Conservation (phyloP, 2,113 vertebrate species). For the Dryoscopus gambensis region DNA sequence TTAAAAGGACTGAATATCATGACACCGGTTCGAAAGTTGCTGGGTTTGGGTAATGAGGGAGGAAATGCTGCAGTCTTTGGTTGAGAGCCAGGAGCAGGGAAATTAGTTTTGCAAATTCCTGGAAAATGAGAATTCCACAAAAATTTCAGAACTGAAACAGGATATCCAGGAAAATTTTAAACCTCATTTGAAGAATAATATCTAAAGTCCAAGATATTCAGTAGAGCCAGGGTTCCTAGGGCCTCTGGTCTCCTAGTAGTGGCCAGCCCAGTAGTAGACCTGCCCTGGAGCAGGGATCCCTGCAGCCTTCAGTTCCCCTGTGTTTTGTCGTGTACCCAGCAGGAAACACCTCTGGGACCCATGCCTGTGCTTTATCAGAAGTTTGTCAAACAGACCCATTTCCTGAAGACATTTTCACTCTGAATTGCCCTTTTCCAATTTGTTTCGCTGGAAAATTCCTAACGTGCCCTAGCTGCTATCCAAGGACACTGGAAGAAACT, state of each 20-base stretch:
- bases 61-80: background rate
- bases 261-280: background rate
- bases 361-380: background rate
- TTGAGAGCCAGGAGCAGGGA: fast-evolving
- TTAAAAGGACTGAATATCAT: background rate
- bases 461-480: background rate
- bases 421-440: background rate
- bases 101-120: background rate
- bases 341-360: background rate
- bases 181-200: background rate
- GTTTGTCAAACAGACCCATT: background rate
- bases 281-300: background rate
- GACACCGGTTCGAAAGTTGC: background rate
- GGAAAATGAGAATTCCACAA: background rate
- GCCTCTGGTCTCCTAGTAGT: background rate
- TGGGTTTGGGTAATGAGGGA: background rate
- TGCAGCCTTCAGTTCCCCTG: background rate
- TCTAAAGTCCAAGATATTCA: background rate
- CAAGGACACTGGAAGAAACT: background rate
- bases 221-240: background rate
- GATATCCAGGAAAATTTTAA: background rate
- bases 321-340: background rate
- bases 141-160: background rate
- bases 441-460: conserved; percentile 13
- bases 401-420: background rate